Evolutionary conservation across 2,797 vertebrate genomes (phyloP).

Genomic region (Spinibarbus caldwelli): DNA sequence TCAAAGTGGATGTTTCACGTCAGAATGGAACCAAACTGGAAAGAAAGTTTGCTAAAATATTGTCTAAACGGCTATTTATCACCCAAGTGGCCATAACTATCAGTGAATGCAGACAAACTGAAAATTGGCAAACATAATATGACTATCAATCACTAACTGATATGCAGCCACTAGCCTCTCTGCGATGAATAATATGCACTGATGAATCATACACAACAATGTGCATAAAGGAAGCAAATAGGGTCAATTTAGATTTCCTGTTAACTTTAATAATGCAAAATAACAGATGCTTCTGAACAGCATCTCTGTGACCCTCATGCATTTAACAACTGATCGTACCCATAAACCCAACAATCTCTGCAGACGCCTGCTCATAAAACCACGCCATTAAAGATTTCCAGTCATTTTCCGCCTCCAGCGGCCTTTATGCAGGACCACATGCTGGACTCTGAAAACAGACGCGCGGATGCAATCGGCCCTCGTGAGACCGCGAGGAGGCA

Average conservation of each 20-base stretch:
- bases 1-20: not conserved
- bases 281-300: conserved; percentile 28
- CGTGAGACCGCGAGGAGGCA: conserved; percentile 44
- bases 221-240: not conserved
- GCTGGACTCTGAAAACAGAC: conserved; percentile 29
- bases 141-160: not conserved
- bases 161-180: not conserved
- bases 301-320: conserved; percentile 8
- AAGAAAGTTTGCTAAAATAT: not conserved
- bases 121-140: not conserved
- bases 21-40: not conserved
- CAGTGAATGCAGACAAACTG: not conserved
- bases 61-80: not conserved
- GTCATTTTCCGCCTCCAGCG: conserved; percentile 47
- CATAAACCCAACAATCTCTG: conserved; percentile 46
- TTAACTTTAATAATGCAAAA: not conserved
- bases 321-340: conserved; percentile 33
- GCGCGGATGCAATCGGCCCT: conserved; percentile 34
- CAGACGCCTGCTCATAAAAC: conserved; percentile 50
- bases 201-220: not conserved
- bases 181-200: not conserved
- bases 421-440: conserved; percentile 50
- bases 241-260: not conserved
- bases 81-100: not conserved
- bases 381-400: conserved; percentile 33